These are phyloP conservation scores for Diachrysia chrysitis DNA, from an alignment of 2,888 invertebrate species.

Conservation along the genomic window DNA sequence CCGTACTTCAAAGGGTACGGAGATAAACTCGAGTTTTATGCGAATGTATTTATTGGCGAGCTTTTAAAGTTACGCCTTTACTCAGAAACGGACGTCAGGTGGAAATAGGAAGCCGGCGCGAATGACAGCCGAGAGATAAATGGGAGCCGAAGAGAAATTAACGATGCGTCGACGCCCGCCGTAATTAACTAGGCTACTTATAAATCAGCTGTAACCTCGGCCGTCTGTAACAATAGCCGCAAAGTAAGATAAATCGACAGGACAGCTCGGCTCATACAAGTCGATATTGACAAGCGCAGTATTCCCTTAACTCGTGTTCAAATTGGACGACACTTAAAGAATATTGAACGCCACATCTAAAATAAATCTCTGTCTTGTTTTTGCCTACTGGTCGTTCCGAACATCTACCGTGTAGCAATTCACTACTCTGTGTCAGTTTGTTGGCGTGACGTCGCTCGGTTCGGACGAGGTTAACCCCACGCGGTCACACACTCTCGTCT, in stretches of 20 bases:
- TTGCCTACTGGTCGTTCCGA: conserved; percentile 55
- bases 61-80: conserved; percentile 66
- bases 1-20: conserved; percentile 87
- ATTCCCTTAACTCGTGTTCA: conserved; percentile 72
- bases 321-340: conserved; percentile 60
- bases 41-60: conserved; percentile 82
- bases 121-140: conserved; percentile 75
- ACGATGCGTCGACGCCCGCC: conserved; percentile 78
- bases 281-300: conserved; percentile 83
- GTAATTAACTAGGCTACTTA: conserved; percentile 85
- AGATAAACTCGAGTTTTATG: conserved; percentile 87
- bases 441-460: conserved; percentile 71
- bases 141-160: conserved; percentile 77
- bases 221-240: conserved; percentile 83
- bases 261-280: conserved; percentile 82
- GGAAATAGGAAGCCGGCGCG: conserved; percentile 66
- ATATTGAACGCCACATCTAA: conserved; percentile 56
- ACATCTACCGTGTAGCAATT: conserved; percentile 41
- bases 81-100: conserved; percentile 67
- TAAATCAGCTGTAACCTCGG: conserved; percentile 84
- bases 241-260: conserved; percentile 87
- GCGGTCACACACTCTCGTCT: conserved; percentile 88
- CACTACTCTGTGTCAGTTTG: conserved; percentile 70
- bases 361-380: conserved; percentile 22
- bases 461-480: conserved; percentile 81